Conservation (phyloP, 1,140 invertebrate species). For the Aradophagus sp. region DNA sequence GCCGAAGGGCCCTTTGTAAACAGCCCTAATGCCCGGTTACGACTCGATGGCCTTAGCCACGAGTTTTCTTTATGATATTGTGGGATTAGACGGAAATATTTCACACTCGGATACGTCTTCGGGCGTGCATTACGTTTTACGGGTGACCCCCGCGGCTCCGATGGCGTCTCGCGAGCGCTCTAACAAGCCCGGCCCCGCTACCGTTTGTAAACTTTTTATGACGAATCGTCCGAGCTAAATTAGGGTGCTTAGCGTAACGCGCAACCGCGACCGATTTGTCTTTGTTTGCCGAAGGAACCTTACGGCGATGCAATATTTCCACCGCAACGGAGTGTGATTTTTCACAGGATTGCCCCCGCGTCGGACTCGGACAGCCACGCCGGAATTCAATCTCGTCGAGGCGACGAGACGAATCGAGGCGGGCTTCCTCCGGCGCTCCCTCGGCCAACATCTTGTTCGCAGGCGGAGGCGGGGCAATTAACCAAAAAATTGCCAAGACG, state of each 20-base stretch:
- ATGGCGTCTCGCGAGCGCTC: conserved; percentile 15
- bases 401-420: conserved; percentile 49
- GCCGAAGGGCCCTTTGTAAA: conserved; percentile 72
- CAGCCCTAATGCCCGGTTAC: conserved; percentile 74
- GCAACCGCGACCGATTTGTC: conserved; percentile 28
- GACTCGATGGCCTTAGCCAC: conserved; percentile 60
- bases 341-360: conserved; percentile 33
- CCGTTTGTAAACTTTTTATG: conserved; percentile 52
- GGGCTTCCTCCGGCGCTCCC: conserved; percentile 27
- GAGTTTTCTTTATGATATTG: conserved; percentile 75
- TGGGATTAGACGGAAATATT: conserved; percentile 75
- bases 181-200: conserved; percentile 37
- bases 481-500: conserved; percentile 70
- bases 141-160: conserved; percentile 7
- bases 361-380: conserved; percentile 24
- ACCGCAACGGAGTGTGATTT: conserved; percentile 31
- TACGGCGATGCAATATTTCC: conserved; percentile 34
- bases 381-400: conserved; percentile 48
- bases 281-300: conserved; percentile 32
- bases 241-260: conserved; percentile 22
- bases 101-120: conserved; percentile 73
- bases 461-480: conserved; percentile 67
- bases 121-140: conserved; percentile 70
- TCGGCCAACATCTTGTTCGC: conserved; percentile 42
- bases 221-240: conserved; percentile 35